A percentile compares a stretch with the other conserved stretches of the same genome.
These are phyloP conservation scores for Istiophorus platypterus DNA, from an alignment of 2,113 vertebrate genomes.

Conservation along the genomic window DNA sequence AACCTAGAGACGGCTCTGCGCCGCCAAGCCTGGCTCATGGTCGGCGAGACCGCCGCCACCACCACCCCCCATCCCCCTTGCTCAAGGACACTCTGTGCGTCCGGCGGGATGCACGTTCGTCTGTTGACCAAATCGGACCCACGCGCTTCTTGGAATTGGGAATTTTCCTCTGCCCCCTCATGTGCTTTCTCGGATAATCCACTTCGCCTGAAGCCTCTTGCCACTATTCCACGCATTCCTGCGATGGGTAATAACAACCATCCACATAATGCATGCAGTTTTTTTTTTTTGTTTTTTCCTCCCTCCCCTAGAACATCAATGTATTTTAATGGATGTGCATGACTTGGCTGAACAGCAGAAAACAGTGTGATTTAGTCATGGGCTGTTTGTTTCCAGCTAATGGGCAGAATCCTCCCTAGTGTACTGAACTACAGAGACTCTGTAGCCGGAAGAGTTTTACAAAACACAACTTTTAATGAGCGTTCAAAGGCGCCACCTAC, in stretches of 20 bases:
- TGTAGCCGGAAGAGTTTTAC: not conserved
- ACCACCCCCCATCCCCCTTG: too few relatives aligned
- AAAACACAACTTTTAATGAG: not conserved
- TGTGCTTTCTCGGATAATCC: not conserved
- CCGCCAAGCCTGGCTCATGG: too few relatives aligned
- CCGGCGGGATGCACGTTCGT: not conserved
- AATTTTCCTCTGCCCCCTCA: not conserved
- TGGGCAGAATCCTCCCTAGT: not conserved
- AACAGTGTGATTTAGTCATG: not conserved
- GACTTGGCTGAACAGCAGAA: not conserved
- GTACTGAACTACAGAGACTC: not conserved
- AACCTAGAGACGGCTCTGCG: too few relatives aligned
- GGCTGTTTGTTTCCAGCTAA: not conserved
- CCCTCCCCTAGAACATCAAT: too few relatives aligned
- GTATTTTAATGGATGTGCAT: not conserved
- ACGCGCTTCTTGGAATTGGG: not conserved
- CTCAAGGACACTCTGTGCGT: slow-evolving; percentile 20
- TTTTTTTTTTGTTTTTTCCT: too few relatives aligned
- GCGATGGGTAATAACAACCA: not conserved
- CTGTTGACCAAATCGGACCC: slow-evolving; percentile 11
- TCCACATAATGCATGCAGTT: too few relatives aligned
- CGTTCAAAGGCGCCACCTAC: not conserved
- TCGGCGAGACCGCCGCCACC: too few relatives aligned
- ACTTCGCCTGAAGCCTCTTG: not conserved
- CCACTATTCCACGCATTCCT: slow-evolving; percentile 7